phyloP scores from a whole-genome alignment of 2,797 vertebrate genomes.

The Danio tinwini region DNA sequence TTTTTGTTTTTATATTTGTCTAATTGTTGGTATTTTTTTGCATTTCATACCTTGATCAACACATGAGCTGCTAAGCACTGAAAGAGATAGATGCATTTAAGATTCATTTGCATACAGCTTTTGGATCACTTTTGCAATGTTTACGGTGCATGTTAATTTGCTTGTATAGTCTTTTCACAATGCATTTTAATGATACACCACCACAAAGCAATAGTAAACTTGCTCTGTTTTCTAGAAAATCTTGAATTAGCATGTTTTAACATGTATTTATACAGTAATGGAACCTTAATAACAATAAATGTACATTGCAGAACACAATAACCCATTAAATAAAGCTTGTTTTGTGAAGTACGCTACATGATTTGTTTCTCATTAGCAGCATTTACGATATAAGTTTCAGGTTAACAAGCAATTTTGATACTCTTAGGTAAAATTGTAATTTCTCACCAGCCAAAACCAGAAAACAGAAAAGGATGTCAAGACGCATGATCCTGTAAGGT shows the following conservation, averaged over 20 bases:
- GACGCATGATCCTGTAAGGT: slow-evolving; percentile 13
- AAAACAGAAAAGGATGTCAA: slow-evolving; percentile 37
- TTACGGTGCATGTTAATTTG: neutral
- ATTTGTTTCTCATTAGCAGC: neutral
- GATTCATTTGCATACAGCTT: too few species aligned
- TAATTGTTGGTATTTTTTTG: neutral
- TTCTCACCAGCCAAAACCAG: slow-evolving; percentile 57
- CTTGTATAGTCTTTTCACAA: neutral
- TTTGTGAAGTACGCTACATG: too few species aligned
- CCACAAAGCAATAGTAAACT: neutral
- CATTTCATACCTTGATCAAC: slow-evolving; percentile 2
- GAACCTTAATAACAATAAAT: too few species aligned
- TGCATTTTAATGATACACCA: neutral
- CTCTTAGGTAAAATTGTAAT: neutral
- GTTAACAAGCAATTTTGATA: neutral
- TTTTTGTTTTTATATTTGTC: neutral
- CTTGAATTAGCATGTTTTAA: too few species aligned
- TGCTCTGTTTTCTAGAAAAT: too few species aligned
- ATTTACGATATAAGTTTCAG: neutral
- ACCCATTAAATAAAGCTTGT: too few species aligned
- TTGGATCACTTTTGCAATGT: neutral
- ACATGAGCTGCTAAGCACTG: slow-evolving; percentile 3
- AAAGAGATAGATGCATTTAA: neutral
- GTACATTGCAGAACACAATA: too few species aligned
- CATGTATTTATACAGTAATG: too few species aligned